Evolutionary conservation across 2,113 vertebrate genomes (phyloP), one percentile per base, ranked within the genome.

Genomic region (Nerophis ophidion): DNA sequence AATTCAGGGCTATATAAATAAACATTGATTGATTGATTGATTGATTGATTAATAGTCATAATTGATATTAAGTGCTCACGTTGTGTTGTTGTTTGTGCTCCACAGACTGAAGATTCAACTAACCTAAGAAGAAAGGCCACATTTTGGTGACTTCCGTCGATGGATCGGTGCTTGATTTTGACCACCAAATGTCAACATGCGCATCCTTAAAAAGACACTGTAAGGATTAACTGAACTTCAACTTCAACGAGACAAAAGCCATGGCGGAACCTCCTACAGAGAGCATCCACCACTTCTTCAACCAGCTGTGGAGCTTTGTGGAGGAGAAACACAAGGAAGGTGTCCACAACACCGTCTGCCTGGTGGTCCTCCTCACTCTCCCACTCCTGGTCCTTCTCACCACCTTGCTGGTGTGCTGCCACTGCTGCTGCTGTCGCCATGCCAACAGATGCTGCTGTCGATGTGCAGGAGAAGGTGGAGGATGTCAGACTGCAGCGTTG

Each of bases 301-400:
- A 57, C 12, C 80, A 90, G 13, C 56, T 96, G 50, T 93, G 93
- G 93, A 87, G 74, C n/a, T 81, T 90, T 9, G 82, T 90, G 15
- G 64, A 65, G 14, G 76, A 67, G 53, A 99, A 94, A 84, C 95
- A 99, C 10, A 80, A 91, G 17, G 89, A 95, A 70, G 93, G 94
- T 0, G 1, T 91, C 55, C 95, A 92, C 84, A 99, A 98, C 89
- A 95, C 92, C 0, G 48, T 95, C 58, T 99, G 95, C 82, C 86
- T 98, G 63, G 92, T 74, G 0, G 84, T 98, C 40, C 82, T 99
- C 5, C 35, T 97, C 49, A 87, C 85, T 0, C 86, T 99, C 0
- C 96, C 97, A 0, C 19, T 93, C 0, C 17, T 98, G 0, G 88
- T 96, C 44, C 49, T 94, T 61, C 48, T 93, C 1, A 86, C 86